Conservation (phyloP, 2,113 vertebrate species). For the Anser brachyrhynchus region DNA sequence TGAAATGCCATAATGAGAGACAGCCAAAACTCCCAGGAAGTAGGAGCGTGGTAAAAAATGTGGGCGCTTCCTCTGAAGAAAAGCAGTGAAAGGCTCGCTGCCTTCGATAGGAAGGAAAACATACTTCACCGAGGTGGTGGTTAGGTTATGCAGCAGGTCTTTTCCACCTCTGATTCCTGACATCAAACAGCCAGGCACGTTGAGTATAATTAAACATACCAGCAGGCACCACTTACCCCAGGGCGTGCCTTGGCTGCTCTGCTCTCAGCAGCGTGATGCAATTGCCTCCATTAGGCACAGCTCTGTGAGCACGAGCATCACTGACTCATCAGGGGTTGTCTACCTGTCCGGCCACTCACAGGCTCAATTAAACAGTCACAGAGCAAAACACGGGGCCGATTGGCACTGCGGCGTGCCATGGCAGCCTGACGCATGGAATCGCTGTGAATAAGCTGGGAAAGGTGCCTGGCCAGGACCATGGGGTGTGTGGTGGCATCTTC, state of each 20-base stretch:
- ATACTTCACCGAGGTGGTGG: neutral
- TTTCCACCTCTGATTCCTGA: neutral
- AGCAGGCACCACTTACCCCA: neutral
- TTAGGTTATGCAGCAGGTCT: neutral
- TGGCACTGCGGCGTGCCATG: neutral
- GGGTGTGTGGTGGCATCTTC: neutral
- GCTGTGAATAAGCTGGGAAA: neutral
- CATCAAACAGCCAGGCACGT: neutral
- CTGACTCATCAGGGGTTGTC: neutral
- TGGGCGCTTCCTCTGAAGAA: neutral
- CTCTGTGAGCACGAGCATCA: neutral
- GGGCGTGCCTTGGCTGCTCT: conserved; percentile 26
- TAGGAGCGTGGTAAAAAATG: neutral
- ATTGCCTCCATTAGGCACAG: conserved; percentile 2
- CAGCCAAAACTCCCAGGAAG: neutral
- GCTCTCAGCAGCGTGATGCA: neutral
- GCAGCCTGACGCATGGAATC: neutral
- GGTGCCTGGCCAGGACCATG: neutral
- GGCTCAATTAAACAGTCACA: neutral
- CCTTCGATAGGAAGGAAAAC: neutral
- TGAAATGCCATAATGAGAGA: neutral
- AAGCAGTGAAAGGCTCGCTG: conserved; percentile 21
- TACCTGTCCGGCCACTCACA: neutral
- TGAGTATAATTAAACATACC: conserved; percentile 7
- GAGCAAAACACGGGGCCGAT: neutral